Conservation (phyloP, 2,888 invertebrate species). For the Enchytraeus crypticus region DNA sequence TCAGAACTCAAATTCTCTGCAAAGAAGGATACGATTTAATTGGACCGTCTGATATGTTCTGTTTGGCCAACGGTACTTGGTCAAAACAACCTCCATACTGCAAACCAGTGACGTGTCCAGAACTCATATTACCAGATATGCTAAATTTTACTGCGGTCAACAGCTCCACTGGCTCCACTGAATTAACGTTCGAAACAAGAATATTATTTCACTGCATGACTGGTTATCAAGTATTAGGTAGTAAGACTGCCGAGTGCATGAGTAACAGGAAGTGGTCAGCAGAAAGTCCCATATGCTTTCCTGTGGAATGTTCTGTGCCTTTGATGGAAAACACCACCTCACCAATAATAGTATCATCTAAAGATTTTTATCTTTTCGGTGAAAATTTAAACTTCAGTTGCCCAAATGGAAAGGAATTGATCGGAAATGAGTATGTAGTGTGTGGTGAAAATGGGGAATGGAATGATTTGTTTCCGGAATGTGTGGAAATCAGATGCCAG, state of each 20-base stretch:
- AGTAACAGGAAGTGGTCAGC: constrained; percentile 36
- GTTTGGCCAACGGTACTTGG: constrained; percentile 41
- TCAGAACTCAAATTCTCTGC: constrained; percentile 28
- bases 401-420: constrained; percentile 9
- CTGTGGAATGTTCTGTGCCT: constrained; percentile 9
- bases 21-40: constrained; percentile 36
- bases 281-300: constrained; percentile 34
- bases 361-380: constrained; percentile 1
- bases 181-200: constrained; percentile 20
- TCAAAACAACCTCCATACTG: constrained; percentile 35
- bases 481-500: too few relatives aligned
- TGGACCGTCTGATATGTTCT: constrained; percentile 32
- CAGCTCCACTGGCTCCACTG: constrained; percentile 10
- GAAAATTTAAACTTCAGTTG: constrained; percentile 8
- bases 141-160: constrained; percentile 9
- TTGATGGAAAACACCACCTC: background rate
- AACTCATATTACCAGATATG: constrained; percentile 3
- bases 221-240: constrained; percentile 17
- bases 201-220: constrained; percentile 14
- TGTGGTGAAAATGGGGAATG: constrained; percentile 16
- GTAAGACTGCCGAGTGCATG: constrained; percentile 24
- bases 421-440: constrained; percentile 3
- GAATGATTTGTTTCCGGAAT: constrained; percentile 14
- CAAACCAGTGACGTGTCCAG: constrained; percentile 14
- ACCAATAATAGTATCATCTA: background rate